A percentile compares a stretch with the other conserved stretches of the same genome.
Evolutionary conservation across 2,888 invertebrate species (phyloP).

Genomic region (Conomelus anceps): DNA sequence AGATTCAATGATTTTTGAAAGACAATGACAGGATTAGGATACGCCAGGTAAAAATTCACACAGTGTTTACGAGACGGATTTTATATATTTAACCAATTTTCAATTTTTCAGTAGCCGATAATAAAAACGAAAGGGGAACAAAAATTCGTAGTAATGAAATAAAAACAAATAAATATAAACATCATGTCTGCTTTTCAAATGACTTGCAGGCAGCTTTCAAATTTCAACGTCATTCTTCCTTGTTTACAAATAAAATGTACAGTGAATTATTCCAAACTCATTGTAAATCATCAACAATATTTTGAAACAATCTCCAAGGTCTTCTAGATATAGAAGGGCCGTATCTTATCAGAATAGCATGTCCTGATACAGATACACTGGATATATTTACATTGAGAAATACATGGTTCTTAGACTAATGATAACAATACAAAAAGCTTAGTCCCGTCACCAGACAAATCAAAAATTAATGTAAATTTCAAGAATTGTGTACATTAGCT

Average conservation of each 20-base stretch:
- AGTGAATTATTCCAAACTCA: background rate
- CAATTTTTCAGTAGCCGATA: slow-evolving; percentile 8
- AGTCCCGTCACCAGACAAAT: background rate
- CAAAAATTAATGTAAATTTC: background rate
- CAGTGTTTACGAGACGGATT: slow-evolving; percentile 5
- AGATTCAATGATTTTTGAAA: too few species aligned
- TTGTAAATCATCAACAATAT: background rate
- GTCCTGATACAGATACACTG: background rate
- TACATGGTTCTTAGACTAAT: background rate
- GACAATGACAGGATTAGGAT: background rate
- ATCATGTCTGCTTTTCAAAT: background rate
- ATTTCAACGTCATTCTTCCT: background rate
- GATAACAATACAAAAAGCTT: background rate
- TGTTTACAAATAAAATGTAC: background rate
- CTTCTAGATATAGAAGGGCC: background rate
- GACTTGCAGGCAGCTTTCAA: background rate
- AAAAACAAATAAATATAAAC: background rate
- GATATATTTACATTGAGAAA: background rate
- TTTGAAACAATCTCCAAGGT: background rate
- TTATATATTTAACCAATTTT: slow-evolving; percentile 8
- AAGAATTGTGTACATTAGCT: background rate
- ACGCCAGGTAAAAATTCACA: background rate
- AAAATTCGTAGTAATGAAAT: background rate
- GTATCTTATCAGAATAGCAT: background rate
- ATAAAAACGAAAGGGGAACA: slow-evolving; percentile 1